Conservation (phyloP, 2,888 invertebrate species). For the Salticus scenicus region DNA sequence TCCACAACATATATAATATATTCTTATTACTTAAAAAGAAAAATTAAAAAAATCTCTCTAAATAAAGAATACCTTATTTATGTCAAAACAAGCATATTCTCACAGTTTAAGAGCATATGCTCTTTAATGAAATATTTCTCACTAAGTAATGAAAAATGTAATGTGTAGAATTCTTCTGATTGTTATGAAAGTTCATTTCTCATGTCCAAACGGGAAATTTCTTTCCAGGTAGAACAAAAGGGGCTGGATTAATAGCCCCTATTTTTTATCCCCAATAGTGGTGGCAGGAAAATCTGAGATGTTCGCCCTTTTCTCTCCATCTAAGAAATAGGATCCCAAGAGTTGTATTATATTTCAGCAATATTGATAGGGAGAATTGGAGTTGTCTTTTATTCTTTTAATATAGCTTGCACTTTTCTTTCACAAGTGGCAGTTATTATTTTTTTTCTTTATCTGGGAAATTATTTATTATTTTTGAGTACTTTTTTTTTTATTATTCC, state of each 20-base stretch:
- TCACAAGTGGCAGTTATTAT: too few species aligned
- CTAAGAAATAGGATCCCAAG: slow-evolving; percentile 21
- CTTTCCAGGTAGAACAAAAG: slow-evolving; percentile 32
- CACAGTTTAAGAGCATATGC: background rate
- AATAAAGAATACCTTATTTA: background rate
- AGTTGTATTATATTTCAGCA: slow-evolving; percentile 16
- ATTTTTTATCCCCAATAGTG: slow-evolving; percentile 2
- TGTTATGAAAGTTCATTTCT: slow-evolving; percentile 39
- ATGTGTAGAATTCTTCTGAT: slow-evolving; percentile 9
- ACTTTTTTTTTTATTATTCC: too few species aligned
- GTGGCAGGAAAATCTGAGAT: slow-evolving; percentile 17
- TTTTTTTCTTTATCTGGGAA: too few species aligned
- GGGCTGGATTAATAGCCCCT: slow-evolving; percentile 20
- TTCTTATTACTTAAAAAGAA: too few species aligned
- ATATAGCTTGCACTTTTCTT: too few species aligned
- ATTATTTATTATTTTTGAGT: too few species aligned
- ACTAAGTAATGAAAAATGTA: slow-evolving; percentile 5
- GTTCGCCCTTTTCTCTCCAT: background rate
- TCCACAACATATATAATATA: too few species aligned
- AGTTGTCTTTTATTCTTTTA: background rate
- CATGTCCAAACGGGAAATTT: background rate
- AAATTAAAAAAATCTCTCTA: background rate
- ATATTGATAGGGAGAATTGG: background rate
- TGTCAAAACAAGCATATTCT: background rate
- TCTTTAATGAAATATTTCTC: slow-evolving; percentile 3